Evolutionary conservation across 2,797 vertebrate genomes (phyloP).

Genomic region (Danio kyathit): DNA sequence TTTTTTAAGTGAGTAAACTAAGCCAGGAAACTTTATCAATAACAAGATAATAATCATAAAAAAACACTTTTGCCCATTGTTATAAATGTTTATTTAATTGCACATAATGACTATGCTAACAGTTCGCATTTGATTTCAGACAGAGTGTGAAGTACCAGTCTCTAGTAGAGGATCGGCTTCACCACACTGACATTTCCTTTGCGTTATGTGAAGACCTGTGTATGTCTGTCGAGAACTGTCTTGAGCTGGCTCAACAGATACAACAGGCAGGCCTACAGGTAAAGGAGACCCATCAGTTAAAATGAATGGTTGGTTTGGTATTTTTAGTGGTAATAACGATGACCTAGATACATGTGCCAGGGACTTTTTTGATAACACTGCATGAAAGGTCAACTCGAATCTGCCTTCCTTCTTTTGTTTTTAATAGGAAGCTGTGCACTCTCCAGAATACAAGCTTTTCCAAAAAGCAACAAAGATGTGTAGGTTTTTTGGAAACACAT

Average conservation of each 20-base stretch:
- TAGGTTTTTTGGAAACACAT: conserved; percentile 94
- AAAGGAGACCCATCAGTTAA: conserved; percentile 12
- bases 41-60: not conserved
- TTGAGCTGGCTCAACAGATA: conserved; percentile 89
- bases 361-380: not conserved
- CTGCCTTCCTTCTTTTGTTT: conserved; percentile 42
- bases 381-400: conserved; percentile 9
- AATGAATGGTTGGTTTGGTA: not conserved
- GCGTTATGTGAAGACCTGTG: conserved; percentile 87
- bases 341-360: not conserved
- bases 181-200: conserved; percentile 84
- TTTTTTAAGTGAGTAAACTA: not conserved
- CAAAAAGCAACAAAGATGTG: conserved; percentile 93
- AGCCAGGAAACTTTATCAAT: not conserved
- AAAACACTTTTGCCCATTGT: not conserved
- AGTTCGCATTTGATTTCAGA: conserved; percentile 70
- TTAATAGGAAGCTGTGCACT: conserved; percentile 82
- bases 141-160: conserved; percentile 91
- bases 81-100: not conserved
- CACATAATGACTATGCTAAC: not conserved
- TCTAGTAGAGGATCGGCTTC: conserved; percentile 85
- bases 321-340: not conserved
- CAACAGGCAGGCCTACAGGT: conserved; percentile 81
- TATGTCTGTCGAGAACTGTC: conserved; percentile 82
- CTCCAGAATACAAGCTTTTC: conserved; percentile 85